Evolutionary conservation across 53 echinoderm and acorn worm genomes (phyloP).

Genomic region (Paelopatides confundens): DNA sequence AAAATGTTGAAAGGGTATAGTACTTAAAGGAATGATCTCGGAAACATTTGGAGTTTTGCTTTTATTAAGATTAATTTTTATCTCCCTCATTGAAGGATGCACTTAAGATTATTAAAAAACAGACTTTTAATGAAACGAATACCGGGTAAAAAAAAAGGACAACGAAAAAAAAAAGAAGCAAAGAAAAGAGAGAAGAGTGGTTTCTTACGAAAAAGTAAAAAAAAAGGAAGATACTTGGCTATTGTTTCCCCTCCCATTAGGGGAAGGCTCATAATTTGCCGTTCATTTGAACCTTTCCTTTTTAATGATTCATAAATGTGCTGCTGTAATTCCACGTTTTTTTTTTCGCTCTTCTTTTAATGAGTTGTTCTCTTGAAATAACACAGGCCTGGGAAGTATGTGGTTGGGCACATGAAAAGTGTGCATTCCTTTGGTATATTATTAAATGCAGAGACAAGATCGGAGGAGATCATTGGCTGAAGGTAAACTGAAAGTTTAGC

Average conservation of each 20-base stretch:
- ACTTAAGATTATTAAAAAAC: constrained; percentile 42
- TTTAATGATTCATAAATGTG: constrained; percentile 35
- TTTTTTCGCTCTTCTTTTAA: not conserved
- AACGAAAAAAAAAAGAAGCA: not conserved
- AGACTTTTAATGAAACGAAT: not conserved
- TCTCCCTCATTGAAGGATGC: constrained; percentile 18
- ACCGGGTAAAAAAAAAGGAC: not conserved
- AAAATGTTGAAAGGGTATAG: not conserved
- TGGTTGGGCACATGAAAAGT: too few relatives aligned
- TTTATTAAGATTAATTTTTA: constrained; percentile 45
- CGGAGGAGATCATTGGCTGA: too few relatives aligned
- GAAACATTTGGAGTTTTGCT: constrained; percentile 2
- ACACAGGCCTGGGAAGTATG: not conserved
- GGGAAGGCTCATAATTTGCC: constrained; percentile 14
- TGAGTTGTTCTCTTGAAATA: not conserved
- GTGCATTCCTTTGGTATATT: too few relatives aligned
- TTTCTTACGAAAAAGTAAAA: not conserved
- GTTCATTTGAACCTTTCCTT: not conserved
- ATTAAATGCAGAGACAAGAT: too few relatives aligned
- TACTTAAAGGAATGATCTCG: not conserved
- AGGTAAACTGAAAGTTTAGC: too few relatives aligned
- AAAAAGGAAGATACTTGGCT: not conserved
- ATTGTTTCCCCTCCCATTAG: not conserved
- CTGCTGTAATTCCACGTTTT: not conserved
- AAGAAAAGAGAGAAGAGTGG: not conserved